Evolutionary conservation across 2,113 vertebrate species (phyloP).

Genomic region (Cariama cristata): DNA sequence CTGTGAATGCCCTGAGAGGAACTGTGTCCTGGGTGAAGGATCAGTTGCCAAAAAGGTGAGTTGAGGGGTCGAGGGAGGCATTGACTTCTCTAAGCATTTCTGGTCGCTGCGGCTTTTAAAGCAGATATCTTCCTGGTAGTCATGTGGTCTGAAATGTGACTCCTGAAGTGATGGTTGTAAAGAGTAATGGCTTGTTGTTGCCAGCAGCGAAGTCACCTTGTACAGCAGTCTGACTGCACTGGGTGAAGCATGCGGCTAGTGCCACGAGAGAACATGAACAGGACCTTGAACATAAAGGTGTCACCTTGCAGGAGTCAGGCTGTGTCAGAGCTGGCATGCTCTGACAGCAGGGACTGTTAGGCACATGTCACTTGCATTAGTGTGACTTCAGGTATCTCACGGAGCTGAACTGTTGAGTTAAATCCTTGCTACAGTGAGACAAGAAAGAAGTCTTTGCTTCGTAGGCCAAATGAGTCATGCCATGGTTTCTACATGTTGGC

Average conservation of each 20-base stretch:
- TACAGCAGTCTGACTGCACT: not conserved
- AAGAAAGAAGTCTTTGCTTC: not conserved
- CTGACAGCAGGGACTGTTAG: not conserved
- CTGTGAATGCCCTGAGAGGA: conserved; percentile 92
- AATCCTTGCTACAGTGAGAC: not conserved
- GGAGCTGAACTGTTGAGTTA: not conserved
- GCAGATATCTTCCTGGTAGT: not conserved
- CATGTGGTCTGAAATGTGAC: conserved; percentile 15
- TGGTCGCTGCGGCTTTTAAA: conserved; percentile 4
- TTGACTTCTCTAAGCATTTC: not conserved
- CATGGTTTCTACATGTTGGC: not conserved
- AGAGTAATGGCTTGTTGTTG: not conserved
- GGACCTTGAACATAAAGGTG: not conserved
- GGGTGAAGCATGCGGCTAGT: not conserved
- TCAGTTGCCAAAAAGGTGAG: conserved; percentile 91
- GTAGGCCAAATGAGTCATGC: not conserved
- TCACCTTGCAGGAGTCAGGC: not conserved
- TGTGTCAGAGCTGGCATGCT: not conserved
- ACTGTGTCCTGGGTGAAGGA: conserved; percentile 89
- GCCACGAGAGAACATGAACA: not conserved
- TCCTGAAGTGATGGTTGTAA: not conserved
- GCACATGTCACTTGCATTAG: not conserved
- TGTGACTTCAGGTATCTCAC: not conserved
- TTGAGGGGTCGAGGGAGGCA: not conserved
- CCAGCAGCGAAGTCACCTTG: conserved; percentile 34